phyloP scores from a whole-genome alignment of 2,888 invertebrate genomes.

The Scrobipalpa atriplicella region DNA sequence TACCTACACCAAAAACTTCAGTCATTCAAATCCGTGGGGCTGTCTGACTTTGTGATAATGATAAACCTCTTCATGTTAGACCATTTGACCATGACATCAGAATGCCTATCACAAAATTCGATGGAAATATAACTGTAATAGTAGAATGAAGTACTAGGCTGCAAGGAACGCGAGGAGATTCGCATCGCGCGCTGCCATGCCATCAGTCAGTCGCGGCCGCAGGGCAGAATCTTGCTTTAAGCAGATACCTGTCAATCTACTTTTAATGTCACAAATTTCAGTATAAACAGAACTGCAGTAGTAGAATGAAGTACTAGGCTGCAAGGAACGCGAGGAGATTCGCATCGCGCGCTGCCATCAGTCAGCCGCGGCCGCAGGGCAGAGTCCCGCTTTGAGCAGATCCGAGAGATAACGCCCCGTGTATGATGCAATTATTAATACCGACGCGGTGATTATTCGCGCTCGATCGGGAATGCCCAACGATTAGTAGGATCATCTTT shows the following conservation, averaged over 20 bases:
- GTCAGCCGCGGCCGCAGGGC: slow-evolving; percentile 53
- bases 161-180: slow-evolving; percentile 18
- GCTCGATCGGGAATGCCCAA: slow-evolving; percentile 27
- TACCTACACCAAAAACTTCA: too few species aligned
- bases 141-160: slow-evolving; percentile 29
- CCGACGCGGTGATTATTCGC: slow-evolving; percentile 42
- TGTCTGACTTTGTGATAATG: too few species aligned
- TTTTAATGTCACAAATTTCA: not conserved
- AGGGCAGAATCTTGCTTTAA: slow-evolving; percentile 49
- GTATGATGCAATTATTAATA: slow-evolving; percentile 54
- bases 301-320: slow-evolving; percentile 30
- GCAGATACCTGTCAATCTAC: slow-evolving; percentile 35
- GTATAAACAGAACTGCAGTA: not conserved
- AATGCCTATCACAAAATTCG: too few species aligned
- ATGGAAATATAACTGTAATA: not conserved
- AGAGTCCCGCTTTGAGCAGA: slow-evolving; percentile 48
- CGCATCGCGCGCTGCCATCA: slow-evolving; percentile 49
- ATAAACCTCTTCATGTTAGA: too few species aligned
- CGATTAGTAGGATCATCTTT: slow-evolving; percentile 19
- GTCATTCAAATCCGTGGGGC: too few species aligned
- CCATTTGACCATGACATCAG: too few species aligned
- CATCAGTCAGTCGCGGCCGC: slow-evolving; percentile 58
- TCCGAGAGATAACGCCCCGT: slow-evolving; percentile 51
- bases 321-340: slow-evolving; percentile 31
- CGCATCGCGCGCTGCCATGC: slow-evolving; percentile 44